Evolutionary conservation across 1,140 invertebrate genomes (phyloP).

Genomic region (Apis dorsata): DNA sequence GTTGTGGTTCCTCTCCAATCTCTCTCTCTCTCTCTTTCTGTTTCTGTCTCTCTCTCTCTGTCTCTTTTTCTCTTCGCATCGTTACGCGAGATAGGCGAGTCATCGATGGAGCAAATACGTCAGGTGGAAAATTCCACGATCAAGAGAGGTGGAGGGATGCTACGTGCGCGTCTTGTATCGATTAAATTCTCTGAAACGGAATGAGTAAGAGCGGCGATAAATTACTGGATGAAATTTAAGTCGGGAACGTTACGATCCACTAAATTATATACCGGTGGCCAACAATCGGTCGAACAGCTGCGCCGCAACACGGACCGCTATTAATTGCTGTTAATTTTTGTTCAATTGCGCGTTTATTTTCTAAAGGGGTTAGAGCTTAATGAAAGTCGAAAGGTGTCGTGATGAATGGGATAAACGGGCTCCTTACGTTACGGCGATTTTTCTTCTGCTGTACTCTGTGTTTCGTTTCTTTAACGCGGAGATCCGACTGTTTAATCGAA

Average conservation of each 20-base stretch:
- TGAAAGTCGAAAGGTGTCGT: slow-evolving; percentile 37
- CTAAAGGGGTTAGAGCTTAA: slow-evolving; percentile 17
- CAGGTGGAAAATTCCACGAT: slow-evolving; percentile 74
- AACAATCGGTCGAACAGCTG: slow-evolving; percentile 13
- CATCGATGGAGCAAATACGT: slow-evolving; percentile 52
- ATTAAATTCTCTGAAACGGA: slow-evolving; percentile 38
- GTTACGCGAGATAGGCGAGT: slow-evolving; percentile 3
- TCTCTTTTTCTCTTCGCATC: neutral
- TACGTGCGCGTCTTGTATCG: neutral
- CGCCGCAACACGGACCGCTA: neutral
- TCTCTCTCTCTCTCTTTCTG: neutral
- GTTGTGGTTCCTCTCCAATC: slow-evolving; percentile 9
- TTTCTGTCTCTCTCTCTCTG: too few relatives aligned
- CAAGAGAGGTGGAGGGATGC: neutral
- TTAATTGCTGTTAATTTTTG: slow-evolving; percentile 28
- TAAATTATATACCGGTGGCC: slow-evolving; percentile 20
- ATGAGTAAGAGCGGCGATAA: slow-evolving; percentile 35
- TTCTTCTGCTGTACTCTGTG: neutral
- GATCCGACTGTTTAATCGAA: slow-evolving; percentile 25
- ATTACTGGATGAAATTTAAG: slow-evolving; percentile 36
- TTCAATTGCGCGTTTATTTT: slow-evolving; percentile 27
- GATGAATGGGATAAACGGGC: slow-evolving; percentile 25
- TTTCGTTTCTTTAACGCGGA: slow-evolving; percentile 8
- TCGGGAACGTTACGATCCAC: slow-evolving; percentile 21
- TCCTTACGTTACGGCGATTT: slow-evolving; percentile 17